These are phyloP conservation scores for Gila orcuttii DNA, from an alignment of 2,113 vertebrate species.

Conservation along the genomic window DNA sequence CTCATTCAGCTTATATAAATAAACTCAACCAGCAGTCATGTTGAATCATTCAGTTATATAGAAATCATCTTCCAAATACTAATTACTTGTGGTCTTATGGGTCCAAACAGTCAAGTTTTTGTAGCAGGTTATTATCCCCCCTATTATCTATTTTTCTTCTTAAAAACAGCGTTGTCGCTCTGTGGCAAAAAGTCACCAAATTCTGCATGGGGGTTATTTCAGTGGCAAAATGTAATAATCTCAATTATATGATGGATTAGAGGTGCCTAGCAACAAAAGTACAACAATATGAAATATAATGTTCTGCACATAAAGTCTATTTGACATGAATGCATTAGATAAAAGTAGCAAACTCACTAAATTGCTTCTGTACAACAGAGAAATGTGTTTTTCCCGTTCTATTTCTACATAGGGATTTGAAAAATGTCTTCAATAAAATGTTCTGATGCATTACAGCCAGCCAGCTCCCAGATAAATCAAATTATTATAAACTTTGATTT, in stretches of 20 bases:
- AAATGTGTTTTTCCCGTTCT: too few relatives aligned
- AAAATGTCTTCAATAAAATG: too few relatives aligned
- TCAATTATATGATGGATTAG: conserved; percentile 11
- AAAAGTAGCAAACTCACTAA: too few relatives aligned
- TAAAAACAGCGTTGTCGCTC: not conserved
- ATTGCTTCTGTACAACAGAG: too few relatives aligned
- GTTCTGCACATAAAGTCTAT: not conserved
- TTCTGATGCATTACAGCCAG: too few relatives aligned
- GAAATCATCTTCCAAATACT: conserved; percentile 23
- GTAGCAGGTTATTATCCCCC: not conserved
- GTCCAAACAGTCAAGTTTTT: not conserved
- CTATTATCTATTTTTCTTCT: not conserved
- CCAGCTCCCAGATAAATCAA: too few relatives aligned
- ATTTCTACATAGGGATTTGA: too few relatives aligned
- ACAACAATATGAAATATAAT: not conserved
- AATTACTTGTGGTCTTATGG: not conserved
- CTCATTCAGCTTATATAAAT: conserved; percentile 12
- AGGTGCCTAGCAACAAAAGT: not conserved
- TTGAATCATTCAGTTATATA: not conserved
- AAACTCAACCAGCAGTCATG: not conserved
- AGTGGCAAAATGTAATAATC: not conserved
- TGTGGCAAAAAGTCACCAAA: not conserved
- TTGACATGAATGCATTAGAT: not conserved
- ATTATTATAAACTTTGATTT: too few relatives aligned
- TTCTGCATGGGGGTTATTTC: not conserved